Evolutionary conservation across 2,888 invertebrate genomes (phyloP).

Genomic region (Azorinus chamasolen): DNA sequence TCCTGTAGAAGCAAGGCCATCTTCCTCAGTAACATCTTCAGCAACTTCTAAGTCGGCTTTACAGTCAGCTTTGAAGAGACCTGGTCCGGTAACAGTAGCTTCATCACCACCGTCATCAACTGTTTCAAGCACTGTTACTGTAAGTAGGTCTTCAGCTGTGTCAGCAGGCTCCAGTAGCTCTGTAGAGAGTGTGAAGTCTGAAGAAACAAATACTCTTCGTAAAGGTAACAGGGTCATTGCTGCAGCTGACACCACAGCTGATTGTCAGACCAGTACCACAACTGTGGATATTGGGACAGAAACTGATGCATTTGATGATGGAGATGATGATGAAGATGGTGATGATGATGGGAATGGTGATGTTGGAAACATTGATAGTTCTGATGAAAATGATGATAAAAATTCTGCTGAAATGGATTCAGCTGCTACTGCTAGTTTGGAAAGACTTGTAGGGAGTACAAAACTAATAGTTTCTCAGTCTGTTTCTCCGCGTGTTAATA

Average conservation of each 20-base stretch:
- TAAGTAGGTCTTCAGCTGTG: neutral
- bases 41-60: neutral
- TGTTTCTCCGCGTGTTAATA: constrained; percentile 21
- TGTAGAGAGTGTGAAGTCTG: neutral
- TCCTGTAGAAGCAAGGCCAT: no score
- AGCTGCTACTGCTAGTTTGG: neutral
- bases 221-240: constrained; percentile 46
- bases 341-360: constrained; percentile 16
- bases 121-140: neutral
- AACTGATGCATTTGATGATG: constrained; percentile 62
- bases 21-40: no score
- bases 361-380: neutral
- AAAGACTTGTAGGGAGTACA: neutral
- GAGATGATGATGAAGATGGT: constrained; percentile 26
- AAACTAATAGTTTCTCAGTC: neutral
- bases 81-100: no score
- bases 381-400: constrained; percentile 15
- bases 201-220: constrained; percentile 8
- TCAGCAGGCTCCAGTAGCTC: neutral
- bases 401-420: constrained; percentile 1
- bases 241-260: constrained; percentile 62
- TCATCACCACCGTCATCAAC: neutral
- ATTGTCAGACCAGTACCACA: constrained; percentile 39
- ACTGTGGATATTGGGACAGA: constrained; percentile 63
- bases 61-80: no score